Evolutionary conservation across 1,140 invertebrate genomes (phyloP).

Genomic region (Bombus picipes): DNA sequence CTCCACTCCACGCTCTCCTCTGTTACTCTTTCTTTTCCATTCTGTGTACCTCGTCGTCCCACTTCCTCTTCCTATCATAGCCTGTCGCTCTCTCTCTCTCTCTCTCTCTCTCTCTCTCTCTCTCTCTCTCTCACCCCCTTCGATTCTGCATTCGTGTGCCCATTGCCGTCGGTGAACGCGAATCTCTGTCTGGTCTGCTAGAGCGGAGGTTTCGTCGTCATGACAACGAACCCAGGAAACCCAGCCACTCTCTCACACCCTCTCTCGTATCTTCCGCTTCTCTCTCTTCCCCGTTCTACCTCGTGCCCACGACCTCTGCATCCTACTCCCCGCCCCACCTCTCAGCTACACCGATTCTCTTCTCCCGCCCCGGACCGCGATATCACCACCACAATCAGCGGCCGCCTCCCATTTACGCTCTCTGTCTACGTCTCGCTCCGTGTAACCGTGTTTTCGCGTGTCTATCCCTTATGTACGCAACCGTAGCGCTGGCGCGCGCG

Average conservation of each 20-base stretch:
- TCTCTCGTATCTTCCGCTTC: slow-evolving; percentile 32
- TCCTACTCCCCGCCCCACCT: slow-evolving; percentile 15
- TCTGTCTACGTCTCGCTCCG: slow-evolving; percentile 3
- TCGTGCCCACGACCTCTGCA: slow-evolving; percentile 46
- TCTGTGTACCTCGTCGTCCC: slow-evolving; percentile 10
- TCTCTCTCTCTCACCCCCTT: background rate
- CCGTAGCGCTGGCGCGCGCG: background rate
- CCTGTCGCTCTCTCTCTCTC: background rate
- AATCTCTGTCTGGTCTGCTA: slow-evolving; percentile 81
- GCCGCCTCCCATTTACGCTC: slow-evolving; percentile 21
- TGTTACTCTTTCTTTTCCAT: slow-evolving; percentile 45
- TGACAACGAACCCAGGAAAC: slow-evolving; percentile 82
- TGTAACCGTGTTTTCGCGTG: slow-evolving; percentile 13
- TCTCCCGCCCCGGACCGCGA: slow-evolving; percentile 3
- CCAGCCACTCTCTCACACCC: slow-evolving; percentile 73
- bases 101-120: background rate
- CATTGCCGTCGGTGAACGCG: slow-evolving; percentile 70
- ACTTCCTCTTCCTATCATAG: background rate
- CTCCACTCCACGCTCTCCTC: slow-evolving; percentile 31
- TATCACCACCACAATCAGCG: slow-evolving; percentile 29
- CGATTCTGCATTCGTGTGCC: slow-evolving; percentile 62
- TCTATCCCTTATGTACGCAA: slow-evolving; percentile 21
- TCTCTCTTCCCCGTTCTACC: slow-evolving; percentile 46
- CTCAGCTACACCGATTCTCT: slow-evolving; percentile 44
- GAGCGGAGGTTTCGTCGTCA: slow-evolving; percentile 78